These are phyloP conservation scores for Lepidurus couesii DNA, from an alignment of 1,140 invertebrate species.

Conservation along the genomic window DNA sequence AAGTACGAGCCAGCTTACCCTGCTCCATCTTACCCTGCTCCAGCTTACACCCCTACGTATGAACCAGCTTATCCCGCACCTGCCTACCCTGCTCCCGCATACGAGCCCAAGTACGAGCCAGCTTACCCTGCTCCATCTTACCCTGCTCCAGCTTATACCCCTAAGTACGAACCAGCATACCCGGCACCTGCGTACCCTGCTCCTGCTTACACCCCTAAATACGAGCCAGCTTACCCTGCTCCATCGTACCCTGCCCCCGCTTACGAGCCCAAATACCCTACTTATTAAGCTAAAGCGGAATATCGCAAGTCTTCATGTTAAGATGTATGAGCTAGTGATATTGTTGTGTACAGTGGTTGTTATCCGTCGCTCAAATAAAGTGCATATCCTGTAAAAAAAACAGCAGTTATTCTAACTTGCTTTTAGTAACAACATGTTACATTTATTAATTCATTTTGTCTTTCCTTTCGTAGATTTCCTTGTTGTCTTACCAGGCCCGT, in stretches of 20 bases:
- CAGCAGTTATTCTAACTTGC: neutral
- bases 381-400: neutral
- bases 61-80: neutral
- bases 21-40: neutral
- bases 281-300: neutral
- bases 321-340: neutral
- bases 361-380: conserved; percentile 1
- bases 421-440: neutral
- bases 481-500: no score
- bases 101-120: neutral
- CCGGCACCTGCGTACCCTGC: neutral
- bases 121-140: neutral
- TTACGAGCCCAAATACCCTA: neutral
- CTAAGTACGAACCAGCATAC: neutral
- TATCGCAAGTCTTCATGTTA: neutral
- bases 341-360: conserved; percentile 19
- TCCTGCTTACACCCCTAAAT: neutral
- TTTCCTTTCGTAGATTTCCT: no score
- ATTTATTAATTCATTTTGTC: no score
- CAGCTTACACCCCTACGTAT: neutral
- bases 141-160: neutral
- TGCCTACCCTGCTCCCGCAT: neutral
- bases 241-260: neutral
- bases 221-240: neutral
- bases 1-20: neutral